Base-by-base conservation (phyloP, 2,797 vertebrate species). In the Champsocephalus esox region DNA sequence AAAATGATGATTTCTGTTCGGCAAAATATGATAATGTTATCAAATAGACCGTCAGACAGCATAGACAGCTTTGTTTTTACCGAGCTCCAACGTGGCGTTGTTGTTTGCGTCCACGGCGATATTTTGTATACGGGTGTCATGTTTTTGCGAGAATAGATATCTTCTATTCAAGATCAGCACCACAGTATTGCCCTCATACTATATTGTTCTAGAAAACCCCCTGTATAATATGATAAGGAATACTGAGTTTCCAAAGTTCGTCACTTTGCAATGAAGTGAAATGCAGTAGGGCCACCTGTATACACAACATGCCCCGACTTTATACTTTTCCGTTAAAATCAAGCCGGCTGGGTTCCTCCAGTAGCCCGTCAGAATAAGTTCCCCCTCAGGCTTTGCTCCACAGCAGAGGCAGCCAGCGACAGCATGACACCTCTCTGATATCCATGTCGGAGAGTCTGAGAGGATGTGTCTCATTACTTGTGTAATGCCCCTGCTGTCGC, bases 391-490 rank as follows among this genome's bases (percentile, higher is more conserved):
- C 79, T 84, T 84, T 70, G 80, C 83, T 83, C 63, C 59, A 69
- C 58, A 78, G 78, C 78, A 80, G 71, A 82, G 79, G 43, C 88
- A 82, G 83, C 67, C 70, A 64, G 77, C 73, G 49, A 87, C 86
- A 89, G 89, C 81, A 89, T 92, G 92, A 93, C 91, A 92, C 80
- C 71, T 88, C 87, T 90, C 86, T 91, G 89, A 93, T 90, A 87
- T 75, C 80, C 77, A 70, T 86, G 89, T 86, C 64, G n/a, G 65
- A 72, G 77, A 81, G 81, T 80, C 71, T 75, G 82, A 84, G 84
- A 79, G 84, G 43, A 87, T 87, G 86, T 88, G 92, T 92, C 89
- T 95, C 92, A 95, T 95, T 95, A 94, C 89, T 88, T 79, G 85
- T 90, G 90, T 92, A 92, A 93, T 94, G 86, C 91, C 86, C 85